These are phyloP conservation scores for Xiphorhynchus elegans DNA, from an alignment of 2,113 vertebrate species.

Conservation along the genomic window DNA sequence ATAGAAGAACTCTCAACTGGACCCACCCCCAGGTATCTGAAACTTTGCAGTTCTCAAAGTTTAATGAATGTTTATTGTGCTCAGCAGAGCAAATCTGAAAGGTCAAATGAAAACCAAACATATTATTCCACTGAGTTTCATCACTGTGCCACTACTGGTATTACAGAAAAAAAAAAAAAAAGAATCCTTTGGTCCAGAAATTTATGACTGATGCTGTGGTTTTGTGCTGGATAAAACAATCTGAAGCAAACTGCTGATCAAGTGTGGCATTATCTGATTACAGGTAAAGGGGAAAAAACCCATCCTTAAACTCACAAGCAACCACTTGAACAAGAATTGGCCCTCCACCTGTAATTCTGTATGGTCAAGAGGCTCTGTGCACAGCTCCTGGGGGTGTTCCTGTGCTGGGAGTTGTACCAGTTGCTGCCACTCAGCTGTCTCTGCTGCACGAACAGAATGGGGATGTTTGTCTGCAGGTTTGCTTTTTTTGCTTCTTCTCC, in stretches of 20 bases:
- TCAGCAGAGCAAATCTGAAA: slow-evolving; percentile 6
- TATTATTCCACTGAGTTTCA: not conserved
- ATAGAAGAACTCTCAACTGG: not conserved
- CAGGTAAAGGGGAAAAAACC: not conserved
- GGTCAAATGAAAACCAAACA: not conserved
- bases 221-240: not conserved
- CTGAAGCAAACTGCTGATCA: not conserved
- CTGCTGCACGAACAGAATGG: rapidly evolving
- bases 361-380: not conserved
- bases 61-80: slow-evolving; percentile 40
- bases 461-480: rapidly evolving
- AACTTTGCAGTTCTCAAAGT: slow-evolving; percentile 22
- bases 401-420: not conserved
- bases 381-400: rapidly evolving
- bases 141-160: not conserved
- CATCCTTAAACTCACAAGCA: not conserved
- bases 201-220: not conserved
- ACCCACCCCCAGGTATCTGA: not conserved
- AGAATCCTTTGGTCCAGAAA: not conserved
- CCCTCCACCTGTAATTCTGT: not conserved
- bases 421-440: rapidly evolving
- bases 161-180: no score
- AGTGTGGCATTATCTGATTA: not conserved
- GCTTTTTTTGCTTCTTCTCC: not conserved
- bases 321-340: not conserved